Evolutionary conservation across 2,113 vertebrate species (phyloP).

Genomic region (Microcebus tavaratra): DNA sequence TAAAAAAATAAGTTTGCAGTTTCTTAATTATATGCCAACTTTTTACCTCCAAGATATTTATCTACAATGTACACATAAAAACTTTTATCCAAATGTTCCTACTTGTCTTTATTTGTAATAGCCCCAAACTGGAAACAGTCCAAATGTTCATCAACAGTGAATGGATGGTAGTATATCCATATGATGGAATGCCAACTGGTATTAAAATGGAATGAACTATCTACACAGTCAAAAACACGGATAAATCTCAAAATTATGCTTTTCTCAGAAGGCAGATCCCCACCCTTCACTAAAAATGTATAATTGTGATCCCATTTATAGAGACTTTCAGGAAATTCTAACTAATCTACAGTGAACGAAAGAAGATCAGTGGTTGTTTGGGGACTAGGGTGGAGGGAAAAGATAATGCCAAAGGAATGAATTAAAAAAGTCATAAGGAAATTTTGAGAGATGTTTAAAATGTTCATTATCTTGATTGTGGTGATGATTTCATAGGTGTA

Average conservation of each 20-base stretch:
- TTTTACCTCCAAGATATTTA: not conserved
- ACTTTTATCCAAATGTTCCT: not conserved
- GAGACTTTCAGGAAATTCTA: not conserved
- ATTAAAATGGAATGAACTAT: not conserved
- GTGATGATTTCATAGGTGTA: not conserved
- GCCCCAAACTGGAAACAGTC: not conserved
- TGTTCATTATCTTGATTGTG: not conserved
- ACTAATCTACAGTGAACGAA: not conserved
- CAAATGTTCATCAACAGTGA: not conserved
- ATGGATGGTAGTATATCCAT: not conserved
- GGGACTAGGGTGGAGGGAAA: not conserved
- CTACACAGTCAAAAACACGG: not conserved
- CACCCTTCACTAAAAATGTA: not conserved
- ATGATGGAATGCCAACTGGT: not conserved
- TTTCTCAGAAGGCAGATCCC: not conserved
- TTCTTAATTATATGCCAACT: not conserved
- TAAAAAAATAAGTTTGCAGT: not conserved
- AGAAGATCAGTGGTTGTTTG: not conserved
- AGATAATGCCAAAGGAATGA: not conserved
- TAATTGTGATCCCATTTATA: not conserved
- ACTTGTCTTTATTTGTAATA: not conserved
- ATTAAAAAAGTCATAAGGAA: not conserved
- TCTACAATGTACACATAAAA: not conserved
- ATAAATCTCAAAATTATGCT: not conserved
- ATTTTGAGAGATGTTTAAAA: not conserved